Base-by-base conservation (phyloP, 2,113 vertebrate species). In the Mesitornis unicolor region DNA sequence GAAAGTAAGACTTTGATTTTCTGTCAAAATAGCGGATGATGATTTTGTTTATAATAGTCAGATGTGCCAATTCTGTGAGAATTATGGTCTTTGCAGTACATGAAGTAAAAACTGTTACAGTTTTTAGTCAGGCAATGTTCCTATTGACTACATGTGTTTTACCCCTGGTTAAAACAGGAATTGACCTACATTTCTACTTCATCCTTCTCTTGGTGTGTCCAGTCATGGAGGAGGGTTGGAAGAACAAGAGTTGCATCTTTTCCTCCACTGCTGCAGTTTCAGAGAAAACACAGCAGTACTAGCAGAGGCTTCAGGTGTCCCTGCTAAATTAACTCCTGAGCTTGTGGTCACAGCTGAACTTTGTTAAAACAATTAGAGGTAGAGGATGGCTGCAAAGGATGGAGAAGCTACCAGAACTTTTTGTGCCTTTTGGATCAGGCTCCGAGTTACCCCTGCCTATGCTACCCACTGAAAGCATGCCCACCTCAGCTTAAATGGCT, bases 1-100 rank as follows among this genome's bases (percentile, higher is more conserved):
- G 73, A 56, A 84, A 95, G 50, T 70, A 45, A 74, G 35, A 47
- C 22, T 86, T 93, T 92, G 90, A 90, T 94, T 90, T 96, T 68
- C 71, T 93, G 83, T 95, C 85, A 84, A 51, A 95, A 78, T 56
- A 94, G 56, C 5, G 8, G 85, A 67, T 93, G 90, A 92, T 75
- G 59, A 31, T 86, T 95, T 90, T 93, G 79, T 87, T 81, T 65
- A 60, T 36, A 60, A 59, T 70, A 54, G 87, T 67, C 47, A 70
- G 54, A 40, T 3, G 15, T 70, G 79, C 53, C 35, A 83, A 54
- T 54, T 88, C 51, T 7, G 6, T 25, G 64, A 86, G 60, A 16
- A 4, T 57, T 90, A 48, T 42, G 53, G 76, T 61, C 51, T 81
- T 82, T 80, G 64, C 42, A 71, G 47, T 48, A 14, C 31, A 28